A percentile compares a stretch with the other conserved stretches of the same genome.
Evolutionary conservation across 2,797 vertebrate species (phyloP).

Genomic region (Brachyalestes nurse): DNA sequence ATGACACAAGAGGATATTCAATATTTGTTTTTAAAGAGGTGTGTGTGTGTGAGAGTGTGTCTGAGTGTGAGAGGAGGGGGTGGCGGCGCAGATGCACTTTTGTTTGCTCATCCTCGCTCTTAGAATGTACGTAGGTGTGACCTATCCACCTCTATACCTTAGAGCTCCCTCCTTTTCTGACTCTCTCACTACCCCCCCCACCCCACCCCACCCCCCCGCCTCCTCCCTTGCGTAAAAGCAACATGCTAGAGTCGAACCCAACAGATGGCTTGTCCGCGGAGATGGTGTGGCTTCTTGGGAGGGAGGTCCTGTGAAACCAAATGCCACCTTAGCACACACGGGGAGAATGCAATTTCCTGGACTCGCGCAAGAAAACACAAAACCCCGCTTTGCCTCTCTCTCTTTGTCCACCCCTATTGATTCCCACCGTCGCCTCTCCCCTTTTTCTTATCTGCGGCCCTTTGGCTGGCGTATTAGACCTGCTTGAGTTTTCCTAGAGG

Average conservation of each 20-base stretch:
- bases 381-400: constrained; percentile 63
- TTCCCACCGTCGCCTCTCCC: constrained; percentile 69
- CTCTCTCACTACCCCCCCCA: constrained; percentile 34
- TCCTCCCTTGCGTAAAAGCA: constrained; percentile 66
- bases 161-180: constrained; percentile 47
- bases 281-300: constrained; percentile 78
- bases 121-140: constrained; percentile 46
- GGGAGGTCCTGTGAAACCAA: constrained; percentile 79
- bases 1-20: constrained; percentile 48
- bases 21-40: constrained; percentile 45
- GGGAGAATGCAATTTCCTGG: constrained; percentile 80
- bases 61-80: constrained; percentile 11
- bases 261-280: constrained; percentile 83
- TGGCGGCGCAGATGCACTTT: constrained; percentile 46
- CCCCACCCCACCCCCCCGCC: constrained; percentile 47
- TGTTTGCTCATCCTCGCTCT: constrained; percentile 46
- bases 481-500: not conserved
- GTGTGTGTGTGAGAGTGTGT: constrained; percentile 28
- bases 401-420: constrained; percentile 78
- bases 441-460: constrained; percentile 68
- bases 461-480: constrained; percentile 52
- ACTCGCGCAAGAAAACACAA: constrained; percentile 59
- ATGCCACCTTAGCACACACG: constrained; percentile 74
- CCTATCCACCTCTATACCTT: constrained; percentile 41
- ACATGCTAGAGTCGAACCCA: constrained; percentile 78